Evolutionary conservation across 2,888 invertebrate species (phyloP).

Genomic region (Tipula unca): DNA sequence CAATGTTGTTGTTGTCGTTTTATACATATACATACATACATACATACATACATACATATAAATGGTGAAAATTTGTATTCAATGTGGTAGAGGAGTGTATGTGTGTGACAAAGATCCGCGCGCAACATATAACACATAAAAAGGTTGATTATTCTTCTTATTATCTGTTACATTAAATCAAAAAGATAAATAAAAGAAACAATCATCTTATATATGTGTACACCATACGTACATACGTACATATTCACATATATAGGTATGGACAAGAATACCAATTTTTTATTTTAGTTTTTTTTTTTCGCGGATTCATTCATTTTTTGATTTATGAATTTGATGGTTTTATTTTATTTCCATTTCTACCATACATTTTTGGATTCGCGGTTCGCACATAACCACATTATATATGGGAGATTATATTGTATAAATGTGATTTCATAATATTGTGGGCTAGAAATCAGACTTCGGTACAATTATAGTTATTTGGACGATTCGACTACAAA

Average conservation of each 20-base stretch:
- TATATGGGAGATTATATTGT: background rate
- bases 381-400: background rate
- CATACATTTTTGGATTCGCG: background rate
- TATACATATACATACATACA: background rate
- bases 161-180: slow-evolving; percentile 14
- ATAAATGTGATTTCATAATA: background rate
- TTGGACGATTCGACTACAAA: no score
- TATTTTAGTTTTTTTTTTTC: background rate
- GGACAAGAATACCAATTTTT: background rate
- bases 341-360: background rate
- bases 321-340: background rate
- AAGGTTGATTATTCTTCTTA: slow-evolving; percentile 14
- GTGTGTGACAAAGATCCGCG: background rate
- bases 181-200: background rate
- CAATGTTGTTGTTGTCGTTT: background rate
- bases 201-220: background rate
- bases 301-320: slow-evolving; percentile 14
- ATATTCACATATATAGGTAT: background rate
- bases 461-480: background rate
- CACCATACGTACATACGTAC: background rate
- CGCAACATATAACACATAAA: background rate
- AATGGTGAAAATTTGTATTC: background rate
- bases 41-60: no score
- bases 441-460: background rate
- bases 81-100: background rate